Evolutionary conservation across 2,797 vertebrate species (phyloP).

Genomic region (Forpus xanthops): DNA sequence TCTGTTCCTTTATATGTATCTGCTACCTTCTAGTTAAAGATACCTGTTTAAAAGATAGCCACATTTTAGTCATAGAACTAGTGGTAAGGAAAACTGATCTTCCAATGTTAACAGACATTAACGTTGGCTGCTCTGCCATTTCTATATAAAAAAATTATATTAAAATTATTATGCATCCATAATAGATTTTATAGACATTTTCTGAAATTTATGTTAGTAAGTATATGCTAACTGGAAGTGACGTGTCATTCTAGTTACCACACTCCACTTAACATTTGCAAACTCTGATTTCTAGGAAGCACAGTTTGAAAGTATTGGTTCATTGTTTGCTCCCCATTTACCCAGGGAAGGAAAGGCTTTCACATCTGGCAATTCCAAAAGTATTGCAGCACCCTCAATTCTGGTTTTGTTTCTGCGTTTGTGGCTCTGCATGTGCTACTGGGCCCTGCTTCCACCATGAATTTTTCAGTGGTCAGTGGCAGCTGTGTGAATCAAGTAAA

Average conservation of each 20-base stretch:
- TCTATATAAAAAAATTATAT: background rate
- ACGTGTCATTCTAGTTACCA: background rate
- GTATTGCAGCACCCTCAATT: background rate
- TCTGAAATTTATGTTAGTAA: background rate
- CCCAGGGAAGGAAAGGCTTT: background rate
- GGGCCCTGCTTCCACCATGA: background rate
- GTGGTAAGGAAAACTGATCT: background rate
- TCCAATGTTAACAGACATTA: background rate
- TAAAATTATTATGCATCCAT: background rate
- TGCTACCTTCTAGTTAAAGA: background rate
- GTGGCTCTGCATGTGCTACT: background rate
- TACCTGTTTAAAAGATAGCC: background rate
- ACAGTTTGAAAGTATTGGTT: background rate
- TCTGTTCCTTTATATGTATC: background rate
- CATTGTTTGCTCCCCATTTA: background rate
- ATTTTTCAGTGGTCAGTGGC: background rate
- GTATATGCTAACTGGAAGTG: background rate
- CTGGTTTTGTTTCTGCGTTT: background rate
- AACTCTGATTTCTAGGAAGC: background rate
- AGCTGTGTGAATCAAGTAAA: background rate
- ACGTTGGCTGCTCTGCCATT: background rate
- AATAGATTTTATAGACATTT: background rate
- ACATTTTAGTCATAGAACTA: background rate
- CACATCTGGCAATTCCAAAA: background rate
- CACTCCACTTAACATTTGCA: background rate